Conservation (phyloP, 2,888 invertebrate species). For the Drosophila lutescens region DNA sequence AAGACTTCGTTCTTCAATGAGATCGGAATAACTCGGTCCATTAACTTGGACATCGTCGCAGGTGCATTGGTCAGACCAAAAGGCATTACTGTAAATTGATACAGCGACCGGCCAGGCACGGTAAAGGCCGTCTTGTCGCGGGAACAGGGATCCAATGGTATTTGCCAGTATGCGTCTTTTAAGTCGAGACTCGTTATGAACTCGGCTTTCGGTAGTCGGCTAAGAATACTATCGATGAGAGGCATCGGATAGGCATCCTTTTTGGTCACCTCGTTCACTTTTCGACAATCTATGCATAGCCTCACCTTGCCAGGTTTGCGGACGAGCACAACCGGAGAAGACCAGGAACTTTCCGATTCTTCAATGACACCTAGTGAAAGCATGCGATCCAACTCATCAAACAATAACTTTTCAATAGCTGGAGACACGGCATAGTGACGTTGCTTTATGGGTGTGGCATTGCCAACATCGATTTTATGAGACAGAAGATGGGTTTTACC, state of each 20-base stretch:
- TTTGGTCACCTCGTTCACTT: slow-evolving; percentile 7
- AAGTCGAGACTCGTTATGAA: slow-evolving; percentile 10
- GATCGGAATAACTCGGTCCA: slow-evolving; percentile 4
- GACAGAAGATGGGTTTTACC: slow-evolving; percentile 7
- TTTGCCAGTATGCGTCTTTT: slow-evolving; percentile 11
- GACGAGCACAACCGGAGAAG: slow-evolving; percentile 18
- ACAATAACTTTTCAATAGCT: slow-evolving; percentile 18
- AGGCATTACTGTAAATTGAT: slow-evolving; percentile 8
- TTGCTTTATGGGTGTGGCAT: slow-evolving; percentile 13
- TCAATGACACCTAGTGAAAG: slow-evolving; percentile 7
- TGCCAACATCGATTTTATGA: slow-evolving; percentile 11
- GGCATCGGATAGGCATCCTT: slow-evolving; percentile 15
- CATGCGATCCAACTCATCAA: slow-evolving; percentile 6
- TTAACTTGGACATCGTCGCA: slow-evolving; percentile 6
- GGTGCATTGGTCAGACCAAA: slow-evolving; percentile 10
- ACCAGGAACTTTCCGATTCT: slow-evolving; percentile 9
- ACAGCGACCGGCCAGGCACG: neutral
- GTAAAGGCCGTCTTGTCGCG: slow-evolving; percentile 9
- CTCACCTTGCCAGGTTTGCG: slow-evolving; percentile 16
- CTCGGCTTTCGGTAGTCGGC: slow-evolving; percentile 7
- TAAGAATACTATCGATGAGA: slow-evolving; percentile 5
- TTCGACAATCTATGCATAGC: slow-evolving; percentile 12
- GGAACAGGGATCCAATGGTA: no score
- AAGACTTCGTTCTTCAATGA: slow-evolving; percentile 8
- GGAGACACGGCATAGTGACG: slow-evolving; percentile 18